phyloP scores from a whole-genome alignment of 2,888 invertebrate species.

The Monoplex corrugatus region DNA sequence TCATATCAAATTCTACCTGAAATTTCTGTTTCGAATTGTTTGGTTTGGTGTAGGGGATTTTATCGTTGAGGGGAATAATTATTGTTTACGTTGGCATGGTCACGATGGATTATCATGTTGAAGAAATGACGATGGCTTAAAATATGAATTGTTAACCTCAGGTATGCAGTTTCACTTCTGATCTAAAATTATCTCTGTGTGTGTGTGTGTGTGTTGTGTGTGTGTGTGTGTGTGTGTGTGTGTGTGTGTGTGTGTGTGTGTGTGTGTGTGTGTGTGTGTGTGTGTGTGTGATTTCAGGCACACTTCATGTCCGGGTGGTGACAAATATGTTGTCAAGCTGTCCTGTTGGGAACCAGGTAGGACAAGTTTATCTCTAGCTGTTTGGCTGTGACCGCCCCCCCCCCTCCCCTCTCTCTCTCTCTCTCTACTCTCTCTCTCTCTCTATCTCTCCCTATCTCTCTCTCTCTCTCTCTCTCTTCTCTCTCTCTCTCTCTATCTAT shows the following conservation, averaged over 20 bases:
- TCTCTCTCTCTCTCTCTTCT: not conserved
- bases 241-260: not conserved
- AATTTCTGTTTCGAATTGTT: too few relatives aligned
- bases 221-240: not conserved
- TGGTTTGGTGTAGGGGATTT: too few relatives aligned
- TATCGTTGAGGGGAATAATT: too few relatives aligned
- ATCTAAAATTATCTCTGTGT: not conserved
- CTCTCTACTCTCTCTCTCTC: slow-evolving; percentile 37
- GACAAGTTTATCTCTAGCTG: not conserved
- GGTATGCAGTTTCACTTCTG: not conserved
- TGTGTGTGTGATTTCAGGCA: slow-evolving; percentile 36
- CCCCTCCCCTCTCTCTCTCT: not conserved
- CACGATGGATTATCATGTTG: too few relatives aligned
- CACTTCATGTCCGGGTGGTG: slow-evolving; percentile 37
- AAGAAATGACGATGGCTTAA: too few relatives aligned
- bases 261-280: not conserved
- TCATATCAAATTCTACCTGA: too few relatives aligned
- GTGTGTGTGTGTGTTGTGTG: slow-evolving; percentile 22
- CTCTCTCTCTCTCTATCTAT: not conserved
- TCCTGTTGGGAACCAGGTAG: slow-evolving; percentile 55
- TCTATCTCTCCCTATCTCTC: not conserved
- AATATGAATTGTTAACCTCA: too few relatives aligned
- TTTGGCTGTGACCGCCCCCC: not conserved
- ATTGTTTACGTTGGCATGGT: too few relatives aligned
- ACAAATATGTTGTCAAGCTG: slow-evolving; percentile 50